Conservation (phyloP, 2,113 vertebrate species). For the Gallinago jamesoni region DNA sequence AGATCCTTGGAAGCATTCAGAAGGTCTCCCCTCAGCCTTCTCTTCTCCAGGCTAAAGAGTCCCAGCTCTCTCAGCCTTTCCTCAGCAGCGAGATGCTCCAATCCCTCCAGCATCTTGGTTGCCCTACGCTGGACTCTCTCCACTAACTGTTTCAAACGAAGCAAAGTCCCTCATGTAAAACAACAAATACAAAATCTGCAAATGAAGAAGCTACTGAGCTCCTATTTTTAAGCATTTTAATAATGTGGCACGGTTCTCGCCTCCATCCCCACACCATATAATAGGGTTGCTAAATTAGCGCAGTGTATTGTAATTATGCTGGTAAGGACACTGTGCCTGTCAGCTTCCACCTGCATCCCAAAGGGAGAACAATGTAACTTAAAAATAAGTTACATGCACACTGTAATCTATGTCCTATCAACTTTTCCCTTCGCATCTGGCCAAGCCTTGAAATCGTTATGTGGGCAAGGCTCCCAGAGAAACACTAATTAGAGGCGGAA, state of each 20-base stretch:
- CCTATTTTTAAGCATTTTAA: constrained; percentile 31
- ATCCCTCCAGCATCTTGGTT: neutral
- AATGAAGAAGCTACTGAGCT: neutral
- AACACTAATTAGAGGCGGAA: neutral
- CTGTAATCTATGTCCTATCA: neutral
- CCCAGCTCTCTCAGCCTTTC: neutral
- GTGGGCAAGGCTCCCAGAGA: neutral
- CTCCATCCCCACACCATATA: neutral
- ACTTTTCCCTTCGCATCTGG: neutral
- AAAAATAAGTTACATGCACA: neutral
- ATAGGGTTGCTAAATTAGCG: neutral
- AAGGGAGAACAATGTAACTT: neutral
- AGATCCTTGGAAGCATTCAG: too few relatives aligned
- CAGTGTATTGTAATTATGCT: constrained; percentile 8
- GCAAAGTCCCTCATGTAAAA: neutral
- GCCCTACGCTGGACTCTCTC: neutral
- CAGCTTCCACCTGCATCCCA: neutral
- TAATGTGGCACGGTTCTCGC: neutral
- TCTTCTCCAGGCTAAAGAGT: neutral
- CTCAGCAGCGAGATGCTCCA: neutral
- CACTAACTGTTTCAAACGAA: neutral
- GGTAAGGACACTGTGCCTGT: neutral
- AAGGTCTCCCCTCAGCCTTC: too few relatives aligned
- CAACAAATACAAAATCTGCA: neutral
- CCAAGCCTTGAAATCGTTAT: neutral